Base-by-base conservation (phyloP, 1,140 invertebrate genomes). In the Sesamia nonagrioides region DNA sequence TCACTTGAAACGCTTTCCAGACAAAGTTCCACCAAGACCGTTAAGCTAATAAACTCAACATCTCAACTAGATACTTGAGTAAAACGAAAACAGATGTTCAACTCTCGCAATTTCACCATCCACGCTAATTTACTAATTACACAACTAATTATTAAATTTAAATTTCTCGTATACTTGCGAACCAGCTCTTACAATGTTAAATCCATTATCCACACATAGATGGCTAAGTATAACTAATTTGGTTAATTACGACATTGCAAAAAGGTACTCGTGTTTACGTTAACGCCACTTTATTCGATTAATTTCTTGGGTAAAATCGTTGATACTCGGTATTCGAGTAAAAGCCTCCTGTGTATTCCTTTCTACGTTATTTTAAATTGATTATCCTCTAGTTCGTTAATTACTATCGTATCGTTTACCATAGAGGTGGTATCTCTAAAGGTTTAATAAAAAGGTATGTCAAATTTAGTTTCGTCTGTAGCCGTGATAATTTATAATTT, bases 81-180 rank as follows among this genome's bases (percentile, higher is more conserved):
- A 58, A 73, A 73, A n/a, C 52, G 71, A 60, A 73, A 73, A 73
- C 37, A 73, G 71, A 60, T 60, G 40, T 54, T 58, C 50, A 72
- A 72, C 50, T 52, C 50, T 21, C 17, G 69, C 13, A 72, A 37
- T 52, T 37, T 72, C 60, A 18, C 37, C 35, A 75, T 35, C 68
- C 17, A 17, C 42, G 66, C 56, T 80, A 52, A 76, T 76, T 68
- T 40, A 58, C 40, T 80, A 80, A 73, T 77, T 77, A 69, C 76
- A 40, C 33, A 58, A 54, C 63, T 33, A 77, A 77, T 77, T 77
- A 69, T 77, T 77, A 69, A 68, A 77, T 77, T 69, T 68, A 17
- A 68, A 77, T 58, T 37, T 56, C 35, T 58, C 35, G 50, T 52
- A 56, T 60, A 18, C 18, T 69, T 54, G 48, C 68, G 68, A 52